A percentile compares a stretch with the other conserved stretches of the same genome.
Evolutionary conservation across 2,113 vertebrate genomes (phyloP).

Genomic region (Heterochromis multidens): DNA sequence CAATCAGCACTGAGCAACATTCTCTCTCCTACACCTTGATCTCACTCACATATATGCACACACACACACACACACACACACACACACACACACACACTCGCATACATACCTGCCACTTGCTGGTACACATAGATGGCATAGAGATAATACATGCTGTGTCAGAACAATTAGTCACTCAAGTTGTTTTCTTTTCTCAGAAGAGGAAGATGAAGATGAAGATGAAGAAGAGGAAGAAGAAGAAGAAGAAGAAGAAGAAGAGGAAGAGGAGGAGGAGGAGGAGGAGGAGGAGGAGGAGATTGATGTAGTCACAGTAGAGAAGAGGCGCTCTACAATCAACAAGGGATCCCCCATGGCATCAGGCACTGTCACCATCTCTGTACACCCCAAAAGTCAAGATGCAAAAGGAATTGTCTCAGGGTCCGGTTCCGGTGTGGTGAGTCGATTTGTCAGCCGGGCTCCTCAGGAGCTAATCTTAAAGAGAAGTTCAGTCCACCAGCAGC

Average conservation of each 20-base stretch:
- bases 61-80: too few relatives aligned
- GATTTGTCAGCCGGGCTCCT: slow-evolving; percentile 72
- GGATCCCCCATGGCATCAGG: slow-evolving; percentile 59
- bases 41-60: not conserved
- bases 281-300: slow-evolving; percentile 96
- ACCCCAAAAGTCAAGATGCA: slow-evolving; percentile 65
- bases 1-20: slow-evolving; percentile 60
- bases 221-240: slow-evolving; percentile 52
- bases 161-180: slow-evolving; percentile 13
- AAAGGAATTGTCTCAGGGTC: slow-evolving; percentile 35
- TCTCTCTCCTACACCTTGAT: slow-evolving; percentile 33
- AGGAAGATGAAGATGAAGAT: slow-evolving; percentile 67
- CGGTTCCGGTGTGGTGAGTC: slow-evolving; percentile 57
- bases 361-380: slow-evolving; percentile 56
- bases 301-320: slow-evolving; percentile 93
- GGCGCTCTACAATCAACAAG: slow-evolving; percentile 81
- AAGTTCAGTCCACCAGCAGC: slow-evolving; percentile 94
- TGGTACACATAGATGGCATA: slow-evolving; percentile 17
- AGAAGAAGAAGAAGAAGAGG: slow-evolving; percentile 82
- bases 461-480: slow-evolving; percentile 91
- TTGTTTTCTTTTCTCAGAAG: slow-evolving; percentile 53
- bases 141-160: slow-evolving; percentile 31
- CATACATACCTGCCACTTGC: slow-evolving; percentile 26
- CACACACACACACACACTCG: not conserved
- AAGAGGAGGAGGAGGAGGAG: slow-evolving; percentile 83